Evolutionary conservation across 2,113 vertebrate genomes (phyloP), one percentile per base, ranked within the genome.

Genomic region (Calyptomena viridis): DNA sequence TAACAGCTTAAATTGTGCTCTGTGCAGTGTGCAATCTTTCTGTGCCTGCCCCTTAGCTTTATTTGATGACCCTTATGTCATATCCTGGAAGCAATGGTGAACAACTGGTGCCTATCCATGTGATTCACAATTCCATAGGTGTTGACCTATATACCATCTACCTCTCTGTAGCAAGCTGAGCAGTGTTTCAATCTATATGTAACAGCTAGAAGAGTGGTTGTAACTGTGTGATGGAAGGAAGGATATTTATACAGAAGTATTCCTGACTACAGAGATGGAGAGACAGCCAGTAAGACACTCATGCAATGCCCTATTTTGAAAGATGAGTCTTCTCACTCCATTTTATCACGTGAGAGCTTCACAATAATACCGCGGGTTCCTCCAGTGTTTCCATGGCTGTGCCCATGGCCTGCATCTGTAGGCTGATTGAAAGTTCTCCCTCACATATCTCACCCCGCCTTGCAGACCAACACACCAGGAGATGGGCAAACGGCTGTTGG

Each of bases 391-490:
- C 52, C 39, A 9, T 40, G 47, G 33, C 63, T 22, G 35, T 76
- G 56, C n/a, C 22, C 3, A 4, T 1, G 2, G 49, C 28, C 39
- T 72, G 20, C 21, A 71, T 28, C 56, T 86, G 30, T 64, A 66
- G 14, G 24, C 7, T 72, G n/a, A 47, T 9, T 19, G 27, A 59
- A 60, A 11, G 8, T 37, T 62, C 52, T 77, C 19, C 42, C 31
- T 74, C 53, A 24, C 18, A 11, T 44, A 47, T 83, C 56, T 93
- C 62, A 28, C 63, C 52, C 50, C 46, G 6, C 52, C 77, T 97
- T 96, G 63, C 95, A 98, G 98, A 96, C 95, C 95, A 40, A 97
- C 81, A 66, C 72, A 94, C 5, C 50, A 97, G 25, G 79, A 81
- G 35, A 42, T 81, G 14, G 98, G 98, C 44, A 97, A 77, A 89